phyloP scores from a whole-genome alignment of 2,888 invertebrate species.

The Dorcus parallelipipedus region DNA sequence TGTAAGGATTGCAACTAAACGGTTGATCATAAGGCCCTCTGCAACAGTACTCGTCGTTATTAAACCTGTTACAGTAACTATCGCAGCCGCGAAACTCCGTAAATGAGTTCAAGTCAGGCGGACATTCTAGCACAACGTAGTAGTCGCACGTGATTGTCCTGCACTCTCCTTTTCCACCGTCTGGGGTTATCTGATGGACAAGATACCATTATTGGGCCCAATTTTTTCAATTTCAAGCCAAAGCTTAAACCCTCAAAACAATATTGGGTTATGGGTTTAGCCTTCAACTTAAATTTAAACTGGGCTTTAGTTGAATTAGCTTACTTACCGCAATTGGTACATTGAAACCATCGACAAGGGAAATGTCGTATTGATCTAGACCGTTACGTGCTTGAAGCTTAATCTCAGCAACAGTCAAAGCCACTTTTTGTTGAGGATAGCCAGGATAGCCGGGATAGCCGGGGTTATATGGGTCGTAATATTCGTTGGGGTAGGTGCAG shows the following conservation, averaged over 20 bases:
- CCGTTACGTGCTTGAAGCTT: conserved; percentile 39
- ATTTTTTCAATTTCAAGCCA: no score
- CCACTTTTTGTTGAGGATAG: conserved; percentile 28
- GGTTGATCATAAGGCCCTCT: conserved; percentile 38
- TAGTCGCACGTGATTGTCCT: conserved; percentile 13
- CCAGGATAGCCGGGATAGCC: conserved; percentile 28
- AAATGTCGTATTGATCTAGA: conserved; percentile 48
- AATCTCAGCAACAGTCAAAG: conserved; percentile 43
- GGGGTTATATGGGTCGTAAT: conserved; percentile 20
- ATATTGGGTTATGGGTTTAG: no score
- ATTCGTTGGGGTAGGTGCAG: conserved; percentile 38
- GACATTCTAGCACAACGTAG: conserved; percentile 22
- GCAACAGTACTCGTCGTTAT: conserved; percentile 45
- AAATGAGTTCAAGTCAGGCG: conserved; percentile 15
- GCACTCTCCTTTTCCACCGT: conserved; percentile 24
- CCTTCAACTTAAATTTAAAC: no score
- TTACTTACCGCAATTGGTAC: conserved; percentile 31
- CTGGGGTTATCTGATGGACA: conserved; percentile 21
- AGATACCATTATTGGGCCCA: background rate
- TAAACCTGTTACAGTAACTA: conserved; percentile 38
- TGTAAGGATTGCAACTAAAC: conserved; percentile 36
- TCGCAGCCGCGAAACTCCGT: conserved; percentile 18
- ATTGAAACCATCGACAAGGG: conserved; percentile 50
- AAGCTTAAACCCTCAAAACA: no score
- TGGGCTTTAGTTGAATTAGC: background rate